Percentiles rank a stretch among this genome's conserved stretches.
Evolutionary conservation across 2,888 invertebrate species (phyloP).

Genomic region (Tenthredo distinguenda): DNA sequence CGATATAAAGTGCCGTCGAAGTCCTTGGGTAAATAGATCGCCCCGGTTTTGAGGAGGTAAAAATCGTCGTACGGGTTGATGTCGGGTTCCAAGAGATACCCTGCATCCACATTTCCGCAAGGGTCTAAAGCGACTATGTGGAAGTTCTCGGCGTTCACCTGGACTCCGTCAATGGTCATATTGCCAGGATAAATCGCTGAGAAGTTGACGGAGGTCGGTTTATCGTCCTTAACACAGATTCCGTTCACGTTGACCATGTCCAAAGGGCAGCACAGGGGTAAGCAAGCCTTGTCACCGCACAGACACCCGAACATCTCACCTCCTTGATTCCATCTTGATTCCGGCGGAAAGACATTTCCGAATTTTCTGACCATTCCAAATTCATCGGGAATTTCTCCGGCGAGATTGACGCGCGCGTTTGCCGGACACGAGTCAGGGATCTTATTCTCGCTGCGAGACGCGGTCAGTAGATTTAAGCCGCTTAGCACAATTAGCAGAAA

Average conservation of each 20-base stretch:
- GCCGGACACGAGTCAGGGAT: background rate
- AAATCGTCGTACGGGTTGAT: slow-evolving; percentile 57
- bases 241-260: background rate
- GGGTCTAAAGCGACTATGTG: slow-evolving; percentile 59
- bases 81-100: slow-evolving; percentile 60
- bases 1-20: background rate
- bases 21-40: slow-evolving; percentile 57
- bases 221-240: background rate
- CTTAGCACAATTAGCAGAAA: background rate
- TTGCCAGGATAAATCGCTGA: background rate
- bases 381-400: background rate
- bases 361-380: background rate
- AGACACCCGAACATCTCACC: slow-evolving; percentile 56
- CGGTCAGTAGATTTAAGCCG: background rate
- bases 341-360: background rate
- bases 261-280: slow-evolving; percentile 65
- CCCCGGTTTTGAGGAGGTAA: slow-evolving; percentile 64
- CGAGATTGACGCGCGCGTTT: background rate
- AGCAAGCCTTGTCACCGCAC: slow-evolving; percentile 55
- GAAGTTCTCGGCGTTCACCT: slow-evolving; percentile 54
- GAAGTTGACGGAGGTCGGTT: background rate
- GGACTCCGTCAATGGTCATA: slow-evolving; percentile 7
- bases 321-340: background rate
- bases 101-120: slow-evolving; percentile 54
- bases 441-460: background rate